Evolutionary conservation across 2,888 invertebrate species (phyloP), one percentile per base, ranked within the genome.

Genomic region (Panorpa germanica): DNA sequence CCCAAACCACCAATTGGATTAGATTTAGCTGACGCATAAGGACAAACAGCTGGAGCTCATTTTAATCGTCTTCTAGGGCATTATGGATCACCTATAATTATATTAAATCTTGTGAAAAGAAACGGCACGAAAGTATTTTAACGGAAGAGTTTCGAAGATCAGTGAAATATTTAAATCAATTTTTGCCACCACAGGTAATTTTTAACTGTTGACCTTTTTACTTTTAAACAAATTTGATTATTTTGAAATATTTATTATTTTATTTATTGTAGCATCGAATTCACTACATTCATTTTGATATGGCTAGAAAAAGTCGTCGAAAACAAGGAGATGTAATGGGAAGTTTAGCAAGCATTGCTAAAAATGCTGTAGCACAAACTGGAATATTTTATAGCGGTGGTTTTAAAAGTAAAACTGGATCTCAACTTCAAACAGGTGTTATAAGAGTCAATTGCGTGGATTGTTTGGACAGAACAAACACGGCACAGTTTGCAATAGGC

Each of bases 401-500:
- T 31, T 52, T 50, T 34, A 22, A 11, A 21, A 48, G 50, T 9
- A 42, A 43, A 1, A 43, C 41, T 25, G 45, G 47, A 5, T 40
- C 41, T 2, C 42, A 58, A 6, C 55, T 76, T 29, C 83, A 85
- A 54, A 77, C 78, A 2, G 83, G 83, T 1, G 65, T 83, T n/a
- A 76, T 78, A 27, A 59, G 98, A 30, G 95, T 95, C 4, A 99
- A 99, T 60, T 98, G 98, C 49, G 96, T 99, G 0, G 98, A 98
- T 57, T 98, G 98, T 50, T 65, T 98, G 34, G 98, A 98, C 59
- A 65, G 98, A 34, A 98, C 98, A 2, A 99, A 98, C 51, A 96
- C 98, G 0, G 96, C 96, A 1, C 96, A 98, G 57, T 98, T 96
- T 59, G 95, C 91, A 5, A 76, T 99, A 35, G 91, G 90, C 12